Percentiles rank a stretch among this genome's conserved stretches.
Conservation (phyloP, 2,797 vertebrate genomes). For the Enteromius viviparus region DNA sequence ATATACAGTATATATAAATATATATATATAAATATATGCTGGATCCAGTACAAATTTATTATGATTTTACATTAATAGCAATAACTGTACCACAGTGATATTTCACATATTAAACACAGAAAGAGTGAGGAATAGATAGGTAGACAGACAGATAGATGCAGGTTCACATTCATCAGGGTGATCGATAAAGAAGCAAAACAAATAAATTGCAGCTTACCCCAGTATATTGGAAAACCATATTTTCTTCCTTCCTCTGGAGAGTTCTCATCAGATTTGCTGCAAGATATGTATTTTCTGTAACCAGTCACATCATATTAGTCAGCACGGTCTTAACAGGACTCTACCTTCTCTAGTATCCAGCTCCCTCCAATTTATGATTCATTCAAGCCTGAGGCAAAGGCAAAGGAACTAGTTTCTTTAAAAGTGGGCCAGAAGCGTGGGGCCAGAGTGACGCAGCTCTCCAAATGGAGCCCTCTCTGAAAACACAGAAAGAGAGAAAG, state of each 20-base stretch:
- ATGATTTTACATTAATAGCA: background rate
- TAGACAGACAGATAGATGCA: no score
- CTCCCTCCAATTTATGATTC: conserved; percentile 56
- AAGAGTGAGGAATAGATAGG: background rate
- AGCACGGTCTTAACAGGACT: conserved; percentile 49
- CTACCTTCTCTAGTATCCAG: conserved; percentile 50
- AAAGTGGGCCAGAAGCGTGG: conserved; percentile 59
- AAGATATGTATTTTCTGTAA: conserved; percentile 55
- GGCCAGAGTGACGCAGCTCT: conserved; percentile 42
- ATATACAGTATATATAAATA: no score
- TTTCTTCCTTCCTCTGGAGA: conserved; percentile 37
- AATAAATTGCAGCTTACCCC: conserved; percentile 12
- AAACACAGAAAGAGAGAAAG: conserved; percentile 39
- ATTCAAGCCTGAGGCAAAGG: conserved; percentile 53
- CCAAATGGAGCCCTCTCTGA: conserved; percentile 50
- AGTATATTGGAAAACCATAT: conserved; percentile 20
- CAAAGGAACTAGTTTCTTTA: conserved; percentile 54
- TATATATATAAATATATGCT: no score
- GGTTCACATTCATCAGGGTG: conserved; percentile 8
- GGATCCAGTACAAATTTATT: background rate
- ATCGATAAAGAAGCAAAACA: conserved; percentile 10
- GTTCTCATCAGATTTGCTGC: conserved; percentile 45
- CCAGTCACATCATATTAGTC: conserved; percentile 43
- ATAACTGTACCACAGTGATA: background rate
- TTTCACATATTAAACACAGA: background rate